Base-by-base conservation (phyloP, 2,113 vertebrate species). In the Ivindomyrus marchei region DNA sequence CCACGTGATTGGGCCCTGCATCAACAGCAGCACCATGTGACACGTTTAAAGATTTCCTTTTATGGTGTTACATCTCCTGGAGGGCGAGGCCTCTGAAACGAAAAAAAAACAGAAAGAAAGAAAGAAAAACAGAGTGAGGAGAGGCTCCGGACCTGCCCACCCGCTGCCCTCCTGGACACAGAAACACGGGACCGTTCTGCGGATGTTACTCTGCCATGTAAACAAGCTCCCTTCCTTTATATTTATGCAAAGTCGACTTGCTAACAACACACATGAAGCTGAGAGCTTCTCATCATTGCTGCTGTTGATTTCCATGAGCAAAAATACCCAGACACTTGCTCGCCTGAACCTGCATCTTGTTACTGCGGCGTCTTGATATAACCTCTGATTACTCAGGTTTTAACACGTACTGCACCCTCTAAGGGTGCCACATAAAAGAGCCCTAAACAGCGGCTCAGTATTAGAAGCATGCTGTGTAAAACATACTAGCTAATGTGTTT, bases 1-100 rank as follows among this genome's bases (percentile, higher is more conserved):
- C 94, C 96, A 95, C 96, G 95, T 96, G 96, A 96, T 95, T 47
- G 42, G 90, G 58, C 91, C 92, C 94, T 90, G 92, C 95, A 96
- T 96, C 95, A 93, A 94, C 94, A 96, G 95, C 95, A 93, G 93
- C 95, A 94, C 94, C 95, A 96, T 96, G 95, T 96, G 95, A 96
- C 95, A 95, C 94, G 94, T 93, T 95, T 96, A 96, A 95, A 96
- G 95, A 96, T 96, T 91, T 96, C 96, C 96, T 96, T 96, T 96
- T 96, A 96, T 94, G 96, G 96, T 94, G 89, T 96, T 95, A 92
- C 92, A 94, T 92, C 90, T 88, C 92, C 91, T 92, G 62, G 90
- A 92, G 94, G 96, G 95, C 4, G 94, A 93, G 94, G 94, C 93
- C 89, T 95, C 84, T 85, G 90, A 56, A 89, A 90, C 77, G 90